Base-by-base conservation (phyloP, 2,113 vertebrate genomes). In the Sebastes fasciatus region DNA sequence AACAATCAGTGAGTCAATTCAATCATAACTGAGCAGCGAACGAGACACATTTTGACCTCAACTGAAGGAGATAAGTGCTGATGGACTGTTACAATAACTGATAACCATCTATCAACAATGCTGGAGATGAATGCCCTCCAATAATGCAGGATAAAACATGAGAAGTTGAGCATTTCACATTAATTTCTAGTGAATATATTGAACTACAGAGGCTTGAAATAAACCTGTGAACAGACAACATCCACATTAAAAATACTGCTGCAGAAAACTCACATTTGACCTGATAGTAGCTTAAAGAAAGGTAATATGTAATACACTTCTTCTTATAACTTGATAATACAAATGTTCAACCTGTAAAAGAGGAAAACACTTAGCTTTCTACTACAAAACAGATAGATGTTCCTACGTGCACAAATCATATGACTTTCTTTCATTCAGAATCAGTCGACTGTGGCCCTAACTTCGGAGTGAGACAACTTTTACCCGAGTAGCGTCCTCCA, bases 31-130 rank as follows among this genome's bases (percentile, higher is more conserved):
- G 0, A 34, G 83, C 74, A 67, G 68, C 2, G 12, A 71, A 68
- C 40, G 42, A 86, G 77, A 74, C 42, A 72, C 68, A 80, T 51
- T 34, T 8, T 72, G 73, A 86, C 68, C 43, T 85, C 64, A 68
- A 13, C 7, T 1, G 17, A 23, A 58, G 43, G 21, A 75, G 84
- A 88, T 85, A 83, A 86, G 65, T 1, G 7, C 43, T 40, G 71
- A 61, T 34, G 64, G 80, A 74, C 74, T 77, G 21, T 64, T 61
- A 69, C 1, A 67, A 45, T 73, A 84, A 88, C 71, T 87, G 82
- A 92, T 90, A 79, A 60, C n/a, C n/a, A 83, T 81, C 79, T 80
- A 77, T 74, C 79, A 82, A 63, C 55, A 70, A 21, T 0, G 60
- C 55, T 67, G 52, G 17, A 74, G 73, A 81, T 65, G 45, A 72